Evolutionary conservation across 1,140 invertebrate species (phyloP).

Genomic region (Drosophila arawakana): DNA sequence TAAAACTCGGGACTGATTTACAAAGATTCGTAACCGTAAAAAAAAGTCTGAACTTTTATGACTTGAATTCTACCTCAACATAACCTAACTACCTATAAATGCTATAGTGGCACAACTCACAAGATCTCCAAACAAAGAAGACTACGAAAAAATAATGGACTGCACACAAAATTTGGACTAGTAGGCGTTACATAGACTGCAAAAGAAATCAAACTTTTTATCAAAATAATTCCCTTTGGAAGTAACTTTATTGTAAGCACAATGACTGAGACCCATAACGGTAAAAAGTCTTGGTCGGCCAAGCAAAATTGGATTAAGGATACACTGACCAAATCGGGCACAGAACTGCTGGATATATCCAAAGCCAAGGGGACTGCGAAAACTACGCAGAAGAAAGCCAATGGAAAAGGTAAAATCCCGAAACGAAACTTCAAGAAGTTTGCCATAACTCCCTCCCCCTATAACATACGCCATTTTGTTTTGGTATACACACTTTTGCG

Average conservation of each 20-base stretch:
- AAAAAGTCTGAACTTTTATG: slow-evolving; percentile 60
- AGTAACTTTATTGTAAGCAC: slow-evolving; percentile 7
- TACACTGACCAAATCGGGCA: slow-evolving; percentile 77
- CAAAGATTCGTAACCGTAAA: slow-evolving; percentile 11
- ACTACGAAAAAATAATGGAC: slow-evolving; percentile 13
- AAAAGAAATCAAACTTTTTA: slow-evolving; percentile 28
- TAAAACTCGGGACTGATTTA: slow-evolving; percentile 58
- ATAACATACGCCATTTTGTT: slow-evolving; percentile 69
- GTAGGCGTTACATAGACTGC: slow-evolving; percentile 1
- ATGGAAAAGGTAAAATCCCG: slow-evolving; percentile 62
- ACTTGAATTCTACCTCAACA: slow-evolving; percentile 4
- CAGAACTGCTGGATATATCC: slow-evolving; percentile 73
- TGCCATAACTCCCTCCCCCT: slow-evolving; percentile 21
- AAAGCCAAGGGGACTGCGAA: slow-evolving; percentile 48
- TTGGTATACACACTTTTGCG: slow-evolving; percentile 68
- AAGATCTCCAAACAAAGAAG: slow-evolving; percentile 47
- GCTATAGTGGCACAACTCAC: slow-evolving; percentile 4
- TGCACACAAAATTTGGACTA: background rate
- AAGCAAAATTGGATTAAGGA: slow-evolving; percentile 83
- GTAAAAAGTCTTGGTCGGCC: slow-evolving; percentile 60
- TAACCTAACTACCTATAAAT: slow-evolving; percentile 1
- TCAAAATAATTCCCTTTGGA: background rate
- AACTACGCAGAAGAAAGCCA: slow-evolving; percentile 40
- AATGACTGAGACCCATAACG: slow-evolving; percentile 70
- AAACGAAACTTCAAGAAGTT: slow-evolving; percentile 17